These are phyloP conservation scores for Clarias laeviceps DNA, from an alignment of 2,797 vertebrate genomes.

Conservation along the genomic window DNA sequence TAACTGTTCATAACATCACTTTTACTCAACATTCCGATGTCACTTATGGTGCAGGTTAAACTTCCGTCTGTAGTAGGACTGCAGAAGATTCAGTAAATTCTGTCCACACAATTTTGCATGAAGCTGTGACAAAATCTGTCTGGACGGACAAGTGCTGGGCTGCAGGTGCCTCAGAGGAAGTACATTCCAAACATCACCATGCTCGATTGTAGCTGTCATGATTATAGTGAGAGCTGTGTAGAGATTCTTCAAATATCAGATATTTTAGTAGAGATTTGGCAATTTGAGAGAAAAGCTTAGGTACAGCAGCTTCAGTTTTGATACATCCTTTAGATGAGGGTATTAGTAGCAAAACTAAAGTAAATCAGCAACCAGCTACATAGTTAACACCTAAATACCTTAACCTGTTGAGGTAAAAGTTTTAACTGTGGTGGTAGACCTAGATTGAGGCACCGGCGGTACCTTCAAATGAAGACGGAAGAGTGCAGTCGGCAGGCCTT, in stretches of 20 bases:
- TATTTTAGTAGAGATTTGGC: background rate
- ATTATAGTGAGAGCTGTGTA: no score
- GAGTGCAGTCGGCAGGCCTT: constrained; percentile 83
- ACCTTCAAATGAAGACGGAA: constrained; percentile 95
- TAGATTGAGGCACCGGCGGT: background rate
- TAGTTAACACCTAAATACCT: background rate
- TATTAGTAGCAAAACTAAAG: background rate
- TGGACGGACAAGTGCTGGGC: background rate
- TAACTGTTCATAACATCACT: no score
- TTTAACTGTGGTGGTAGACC: background rate
- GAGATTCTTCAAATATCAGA: no score
- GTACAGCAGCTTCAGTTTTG: background rate
- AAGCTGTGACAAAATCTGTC: no score
- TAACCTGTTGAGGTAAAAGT: background rate
- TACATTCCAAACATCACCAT: background rate
- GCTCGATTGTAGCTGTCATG: background rate
- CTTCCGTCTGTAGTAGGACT: no score
- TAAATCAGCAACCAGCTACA: background rate
- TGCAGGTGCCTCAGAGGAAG: background rate
- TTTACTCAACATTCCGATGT: no score
- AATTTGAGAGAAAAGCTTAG: background rate
- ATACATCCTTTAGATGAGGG: background rate
- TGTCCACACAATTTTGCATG: no score
- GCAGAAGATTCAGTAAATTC: no score
- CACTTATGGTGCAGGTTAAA: no score